Base-by-base conservation (phyloP, 92 coral and sea anemone genomes). In the Epizoanthus rinbou region DNA sequence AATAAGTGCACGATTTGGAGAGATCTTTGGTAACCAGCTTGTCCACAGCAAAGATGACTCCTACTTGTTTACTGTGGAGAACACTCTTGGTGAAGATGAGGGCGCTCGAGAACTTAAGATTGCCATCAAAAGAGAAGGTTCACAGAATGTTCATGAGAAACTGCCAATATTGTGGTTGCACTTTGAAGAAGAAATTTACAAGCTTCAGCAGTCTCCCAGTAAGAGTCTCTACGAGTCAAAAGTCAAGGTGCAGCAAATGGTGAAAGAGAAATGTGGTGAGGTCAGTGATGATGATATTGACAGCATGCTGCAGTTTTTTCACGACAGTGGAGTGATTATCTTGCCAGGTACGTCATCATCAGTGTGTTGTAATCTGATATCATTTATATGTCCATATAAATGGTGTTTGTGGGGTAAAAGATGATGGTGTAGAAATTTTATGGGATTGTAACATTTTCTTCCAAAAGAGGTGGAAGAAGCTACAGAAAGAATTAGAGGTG, bases 1-100 rank as follows among this genome's bases (percentile, higher is more conserved):
- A 4, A 57, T 80, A 16, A 58, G 73, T 19, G 52, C 72, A 10
- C 41, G 35, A 13, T 72, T 91, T 57, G 69, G 63, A 0, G 62
- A 57, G 21, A n/a, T 15, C 62, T 57, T 57, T n/a, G 62, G 62
- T 17, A 15, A 57, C 18, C 62, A 57, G 62, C 62, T 57, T 15
- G 62, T 57, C 4, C 62, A 4, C 18, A 57, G 62, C 62, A 57
- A 57, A 17, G 62, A 57, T 17, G 21, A 13, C 18, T 57, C 18
- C 14, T 57, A 13, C 62, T 3, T 57, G 62, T 57, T 57, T n/a
- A n/a, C 62, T 57, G 62, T 57, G 1, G 62, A 57, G 4, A 57
- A 57, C 62, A 4, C 62, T 15, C 62, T 15, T n/a, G 62, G 62
- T 5, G 21, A n/a, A 15, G 62, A 57, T 4, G 62, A 57, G 18